Evolutionary conservation across 2,888 invertebrate species (phyloP).

Genomic region (Rotaria sp.): DNA sequence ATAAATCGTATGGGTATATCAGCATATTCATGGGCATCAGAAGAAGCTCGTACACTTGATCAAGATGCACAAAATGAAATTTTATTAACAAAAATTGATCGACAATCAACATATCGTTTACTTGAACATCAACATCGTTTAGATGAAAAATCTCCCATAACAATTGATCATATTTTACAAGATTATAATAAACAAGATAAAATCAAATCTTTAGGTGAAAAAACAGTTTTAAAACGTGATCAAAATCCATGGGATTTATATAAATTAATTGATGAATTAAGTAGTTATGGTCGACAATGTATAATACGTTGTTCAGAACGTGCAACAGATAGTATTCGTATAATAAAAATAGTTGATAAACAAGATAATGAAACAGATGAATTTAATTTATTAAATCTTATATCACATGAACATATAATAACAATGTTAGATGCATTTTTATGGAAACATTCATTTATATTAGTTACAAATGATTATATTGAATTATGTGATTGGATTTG

Average conservation of each 20-base stretch:
- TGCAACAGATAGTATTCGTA: constrained; percentile 17
- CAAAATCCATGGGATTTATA: constrained; percentile 33
- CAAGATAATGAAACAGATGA: background rate
- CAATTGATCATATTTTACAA: background rate
- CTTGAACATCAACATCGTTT: constrained; percentile 29
- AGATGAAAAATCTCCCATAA: background rate
- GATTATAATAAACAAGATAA: background rate
- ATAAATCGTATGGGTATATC: constrained; percentile 88
- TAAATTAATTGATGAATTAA: background rate
- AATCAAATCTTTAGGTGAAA: constrained; percentile 15
- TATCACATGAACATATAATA: constrained; percentile 4
- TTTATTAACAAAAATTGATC: constrained; percentile 3
- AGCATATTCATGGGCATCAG: constrained; percentile 74
- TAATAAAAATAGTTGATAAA: background rate
- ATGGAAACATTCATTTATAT: background rate
- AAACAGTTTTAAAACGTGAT: constrained; percentile 26
- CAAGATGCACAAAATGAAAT: background rate
- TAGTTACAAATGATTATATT: constrained; percentile 28
- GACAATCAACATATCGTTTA: constrained; percentile 16
- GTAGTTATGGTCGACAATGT: constrained; percentile 1
- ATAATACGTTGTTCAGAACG: constrained; percentile 7
- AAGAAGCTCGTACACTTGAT: constrained; percentile 32
- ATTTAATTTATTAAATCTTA: constrained; percentile 22
- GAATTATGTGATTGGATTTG: constrained; percentile 34
- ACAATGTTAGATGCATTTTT: constrained; percentile 13